Percentiles rank a stretch among this genome's conserved stretches.
Evolutionary conservation across 2,888 invertebrate species (phyloP).

Genomic region (Spodoptera picta): DNA sequence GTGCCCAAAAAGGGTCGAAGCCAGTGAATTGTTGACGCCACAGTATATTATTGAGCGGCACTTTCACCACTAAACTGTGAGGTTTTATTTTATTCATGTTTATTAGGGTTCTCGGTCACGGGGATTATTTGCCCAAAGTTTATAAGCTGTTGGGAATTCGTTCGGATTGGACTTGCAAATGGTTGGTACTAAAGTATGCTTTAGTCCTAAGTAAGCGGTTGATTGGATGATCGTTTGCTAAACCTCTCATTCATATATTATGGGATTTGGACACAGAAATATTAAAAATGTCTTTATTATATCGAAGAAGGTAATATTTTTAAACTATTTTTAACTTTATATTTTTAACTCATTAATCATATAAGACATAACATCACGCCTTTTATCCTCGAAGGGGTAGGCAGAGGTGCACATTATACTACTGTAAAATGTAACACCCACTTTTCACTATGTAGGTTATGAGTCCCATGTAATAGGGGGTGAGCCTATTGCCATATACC

Average conservation of each 20-base stretch:
- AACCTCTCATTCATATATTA: not conserved
- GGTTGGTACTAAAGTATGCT: constrained; percentile 35
- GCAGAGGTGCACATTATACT: too few relatives aligned
- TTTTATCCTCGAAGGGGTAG: too few relatives aligned
- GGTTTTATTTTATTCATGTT: constrained; percentile 59
- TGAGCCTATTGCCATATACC: too few relatives aligned
- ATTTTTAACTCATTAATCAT: too few relatives aligned
- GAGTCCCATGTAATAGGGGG: too few relatives aligned
- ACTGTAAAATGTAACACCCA: too few relatives aligned
- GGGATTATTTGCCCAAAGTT: constrained; percentile 57
- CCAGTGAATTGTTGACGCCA: constrained; percentile 53
- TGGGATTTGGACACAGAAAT: too few relatives aligned
- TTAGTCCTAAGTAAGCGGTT: constrained; percentile 36
- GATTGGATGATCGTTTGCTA: constrained; percentile 16
- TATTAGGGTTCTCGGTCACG: constrained; percentile 54
- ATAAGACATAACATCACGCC: too few relatives aligned
- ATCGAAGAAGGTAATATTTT: too few relatives aligned
- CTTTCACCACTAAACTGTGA: constrained; percentile 53
- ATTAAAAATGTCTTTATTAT: too few relatives aligned
- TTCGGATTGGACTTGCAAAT: constrained; percentile 53
- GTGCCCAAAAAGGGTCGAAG: constrained; percentile 61
- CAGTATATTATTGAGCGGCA: constrained; percentile 55
- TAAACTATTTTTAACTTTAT: too few relatives aligned
- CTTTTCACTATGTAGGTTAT: too few relatives aligned
- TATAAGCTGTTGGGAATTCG: constrained; percentile 53